Base-by-base conservation (phyloP, 1,140 invertebrate species). In the Diabrotica undecimpunctata region DNA sequence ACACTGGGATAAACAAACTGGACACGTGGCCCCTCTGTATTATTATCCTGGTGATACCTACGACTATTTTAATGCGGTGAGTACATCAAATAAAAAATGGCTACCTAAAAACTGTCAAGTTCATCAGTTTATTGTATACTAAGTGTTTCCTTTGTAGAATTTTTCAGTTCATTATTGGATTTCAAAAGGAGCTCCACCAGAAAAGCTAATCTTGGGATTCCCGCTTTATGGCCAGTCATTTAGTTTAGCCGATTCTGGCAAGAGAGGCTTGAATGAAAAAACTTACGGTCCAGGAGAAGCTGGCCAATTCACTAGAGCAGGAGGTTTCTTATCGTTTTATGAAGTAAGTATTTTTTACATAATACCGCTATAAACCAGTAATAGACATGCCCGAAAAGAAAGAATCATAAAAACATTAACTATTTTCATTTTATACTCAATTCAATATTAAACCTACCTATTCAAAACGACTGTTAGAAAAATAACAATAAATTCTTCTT, bases 1-100 rank as follows among this genome's bases (percentile, higher is more conserved):
- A 0, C 88, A 93, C 67, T 95, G 93, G 92, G 93, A 95, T 72
- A 92, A 93, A 72, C 87, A 88, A 74, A 94, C 93, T 1, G 93
- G 93, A 5, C 92, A 95, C 73, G 86, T 93, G 6, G 89, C 92
- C 0, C 92, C 93, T 0, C 83, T 95, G 70, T 94, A 91, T 66
- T 81, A 82, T 14, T 82, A 88, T 61, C 86, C 88, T 3, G 85
- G 86, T n/a, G 91, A 93, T 74, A 81, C 82, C 60, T 88, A 89
- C 72, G 83, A 84, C 54, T 89, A 87, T 54, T 92, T 92, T 72
- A 94, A 94, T 81, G 86, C 86, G 14, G 86, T 88, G 81, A 81
- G 81, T 61, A 7, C 6, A 25, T 25, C 25, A 25, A 4, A 25
- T 25, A 25, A n/a, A n/a, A n/a, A n/a, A n/a, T n/a, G n/a, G n/a